phyloP scores from a whole-genome alignment of 2,888 invertebrate species.

The Tetanocera ferruginea region DNA sequence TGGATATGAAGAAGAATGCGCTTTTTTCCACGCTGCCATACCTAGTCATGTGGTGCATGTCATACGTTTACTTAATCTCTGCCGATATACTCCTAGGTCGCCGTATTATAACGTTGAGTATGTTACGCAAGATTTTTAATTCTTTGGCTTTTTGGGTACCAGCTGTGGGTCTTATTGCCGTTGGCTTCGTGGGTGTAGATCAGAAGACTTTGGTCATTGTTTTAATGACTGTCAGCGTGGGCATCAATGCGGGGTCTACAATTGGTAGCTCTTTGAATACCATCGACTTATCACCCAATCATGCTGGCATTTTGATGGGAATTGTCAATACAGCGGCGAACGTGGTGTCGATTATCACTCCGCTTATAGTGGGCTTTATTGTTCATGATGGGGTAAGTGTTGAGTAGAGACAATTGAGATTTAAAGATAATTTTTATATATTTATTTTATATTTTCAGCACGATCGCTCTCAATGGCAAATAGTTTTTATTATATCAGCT shows the following conservation, averaged over 20 bases:
- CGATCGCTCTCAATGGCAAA: conserved; percentile 71
- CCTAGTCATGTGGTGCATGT: conserved; percentile 72
- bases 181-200: conserved; percentile 70
- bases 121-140: conserved; percentile 60
- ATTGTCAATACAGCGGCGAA: conserved; percentile 77
- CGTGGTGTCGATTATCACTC: conserved; percentile 75
- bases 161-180: conserved; percentile 71
- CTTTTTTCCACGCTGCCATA: conserved; percentile 72
- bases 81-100: conserved; percentile 69
- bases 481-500: conserved; percentile 73
- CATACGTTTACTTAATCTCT: conserved; percentile 70
- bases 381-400: conserved; percentile 73
- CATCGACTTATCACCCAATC: conserved; percentile 79
- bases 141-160: conserved; percentile 70
- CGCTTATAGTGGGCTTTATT: conserved; percentile 73
- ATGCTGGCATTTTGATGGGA: conserved; percentile 79
- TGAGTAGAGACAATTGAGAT: not conserved
- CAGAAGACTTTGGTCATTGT: conserved; percentile 68
- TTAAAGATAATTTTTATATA: not conserved
- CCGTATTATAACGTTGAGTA: conserved; percentile 64
- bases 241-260: conserved; percentile 73
- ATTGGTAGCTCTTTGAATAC: conserved; percentile 77
- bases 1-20: conserved; percentile 74
- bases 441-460: conserved; percentile 52
- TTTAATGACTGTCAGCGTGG: conserved; percentile 73